Base-by-base conservation (phyloP, 2,797 vertebrate species). In the Fratercula arctica region DNA sequence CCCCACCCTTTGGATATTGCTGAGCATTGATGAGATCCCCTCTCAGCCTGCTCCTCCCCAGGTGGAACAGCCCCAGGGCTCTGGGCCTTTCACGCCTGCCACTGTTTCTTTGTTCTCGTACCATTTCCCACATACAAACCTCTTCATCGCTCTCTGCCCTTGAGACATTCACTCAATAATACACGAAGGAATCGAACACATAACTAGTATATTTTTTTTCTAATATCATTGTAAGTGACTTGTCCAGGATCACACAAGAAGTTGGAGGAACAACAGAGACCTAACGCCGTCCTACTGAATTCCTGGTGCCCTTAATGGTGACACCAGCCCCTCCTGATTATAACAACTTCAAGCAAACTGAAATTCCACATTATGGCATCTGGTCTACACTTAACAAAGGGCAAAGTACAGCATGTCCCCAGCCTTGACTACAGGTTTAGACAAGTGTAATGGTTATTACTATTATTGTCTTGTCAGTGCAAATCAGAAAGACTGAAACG, bases 311-410 rank as follows among this genome's bases (percentile, higher is more conserved):
- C 70, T 85, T n/a, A 10, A 9, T 1, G 16, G 60, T 76, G 64
- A 43, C 88, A 67, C 75, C 50, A 35, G 60, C 9, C 43, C 35
- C 48, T 85, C 48, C 72, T 24, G 29, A 16, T 33, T 41, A 21
- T 17, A 68, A 31, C 61, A 56, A 19, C 77, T 75, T 16, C 31
- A 64, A 26, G 37, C 45, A 35, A 50, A 59, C 46, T 23, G 35
- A 28, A 66, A 76, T 73, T 43, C 72, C 68, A 21, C 28, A 2
- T 54, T 3, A 19, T 0, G 0, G 39, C 10, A 2, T 26, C 66
- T 28, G 26, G n/a, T 15, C 63, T 29, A 20, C 64, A 28, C 31
- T 74, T 45, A 63, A 39, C 20, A 69, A 81, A 67, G 72, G 35
- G 26, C 28, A 87, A 43, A 80, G 68, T 37, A 67, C 3, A 5